These are phyloP conservation scores for Rhipidura dahli DNA, from an alignment of 2,113 vertebrate genomes.

Conservation along the genomic window DNA sequence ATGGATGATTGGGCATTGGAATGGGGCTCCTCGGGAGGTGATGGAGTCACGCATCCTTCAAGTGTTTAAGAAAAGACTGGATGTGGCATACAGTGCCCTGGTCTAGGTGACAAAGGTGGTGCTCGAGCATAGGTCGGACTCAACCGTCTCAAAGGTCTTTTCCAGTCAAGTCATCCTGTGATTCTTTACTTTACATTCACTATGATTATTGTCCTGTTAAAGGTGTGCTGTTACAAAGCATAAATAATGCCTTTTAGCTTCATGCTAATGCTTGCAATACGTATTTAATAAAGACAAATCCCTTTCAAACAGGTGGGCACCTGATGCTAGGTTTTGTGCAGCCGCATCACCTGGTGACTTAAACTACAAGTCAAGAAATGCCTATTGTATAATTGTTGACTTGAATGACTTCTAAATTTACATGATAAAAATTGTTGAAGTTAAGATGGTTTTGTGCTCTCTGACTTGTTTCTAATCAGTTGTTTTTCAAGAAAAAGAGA, in stretches of 20 bases:
- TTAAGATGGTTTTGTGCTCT: neutral
- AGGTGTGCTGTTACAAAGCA: neutral
- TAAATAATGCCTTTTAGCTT: neutral
- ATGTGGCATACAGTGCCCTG: neutral
- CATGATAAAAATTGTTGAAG: neutral
- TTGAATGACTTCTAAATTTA: neutral
- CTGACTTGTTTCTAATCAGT: neutral
- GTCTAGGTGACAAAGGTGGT: neutral
- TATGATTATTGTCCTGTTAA: neutral
- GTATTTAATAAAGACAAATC: neutral
- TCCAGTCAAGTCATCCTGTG: neutral
- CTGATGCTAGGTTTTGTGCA: neutral
- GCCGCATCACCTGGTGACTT: neutral
- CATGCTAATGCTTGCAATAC: neutral
- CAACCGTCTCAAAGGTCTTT: neutral
- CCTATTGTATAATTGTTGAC: neutral
- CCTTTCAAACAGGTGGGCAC: neutral
- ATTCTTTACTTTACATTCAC: neutral
- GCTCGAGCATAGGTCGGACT: rapidly evolving
- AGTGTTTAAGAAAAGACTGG: neutral
- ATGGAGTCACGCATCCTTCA: rapidly evolving
- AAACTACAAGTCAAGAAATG: neutral
- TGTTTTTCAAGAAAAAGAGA: neutral
- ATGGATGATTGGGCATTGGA: neutral
- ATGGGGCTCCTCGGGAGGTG: neutral